Evolutionary conservation across 1,140 invertebrate species (phyloP), one percentile per base, ranked within the genome.

Genomic region (Drosophila eugracilis): DNA sequence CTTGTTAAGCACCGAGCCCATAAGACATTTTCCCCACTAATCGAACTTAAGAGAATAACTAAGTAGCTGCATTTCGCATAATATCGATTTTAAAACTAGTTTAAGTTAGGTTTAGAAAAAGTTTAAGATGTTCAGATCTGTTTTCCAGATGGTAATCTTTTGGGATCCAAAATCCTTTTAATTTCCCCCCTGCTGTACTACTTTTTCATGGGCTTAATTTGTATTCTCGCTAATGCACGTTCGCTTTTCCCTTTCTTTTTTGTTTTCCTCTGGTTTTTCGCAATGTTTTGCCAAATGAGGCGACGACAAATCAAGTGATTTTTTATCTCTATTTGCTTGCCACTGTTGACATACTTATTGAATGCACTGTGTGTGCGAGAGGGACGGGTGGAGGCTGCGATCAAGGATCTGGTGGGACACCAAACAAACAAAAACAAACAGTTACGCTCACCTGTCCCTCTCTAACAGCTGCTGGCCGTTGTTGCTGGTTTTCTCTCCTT

Each of bases 291-390:
- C 42, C 39, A 70, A 84, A 84, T 83, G 81, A 76, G 75, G 78
- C 78, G 74, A 83, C 63, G 74, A 81, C 74, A 74, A 73, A 41
- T 41, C 42, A 32, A n/a, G 59, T 48, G 39, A 47, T 55, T 52
- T 48, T 37, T 19, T 39, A 15, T 9, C 26, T 15, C 7, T 6
- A 9, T 24, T 4, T 45, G 39, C 22, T 21, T 71, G 42, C 58
- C 59, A 49, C 42, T 60, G 55, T 62, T 83, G 80, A 80, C 81
- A 86, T 80, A 85, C 76, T 80, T 76, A 86, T 42, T 72, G 79
- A 84, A 75, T 39, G 63, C 50, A 65, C 17, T 66, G 58, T 53
- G 62, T 60, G 55, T 21, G 9, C 36, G 37, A 50, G 30, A 59
- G 57, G 48, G 37, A 30, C 1, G 48, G 37, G 21, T 1, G 15